These are phyloP conservation scores for Holacanthella duospinosa DNA, from an alignment of 2,888 invertebrate genomes.

Conservation along the genomic window DNA sequence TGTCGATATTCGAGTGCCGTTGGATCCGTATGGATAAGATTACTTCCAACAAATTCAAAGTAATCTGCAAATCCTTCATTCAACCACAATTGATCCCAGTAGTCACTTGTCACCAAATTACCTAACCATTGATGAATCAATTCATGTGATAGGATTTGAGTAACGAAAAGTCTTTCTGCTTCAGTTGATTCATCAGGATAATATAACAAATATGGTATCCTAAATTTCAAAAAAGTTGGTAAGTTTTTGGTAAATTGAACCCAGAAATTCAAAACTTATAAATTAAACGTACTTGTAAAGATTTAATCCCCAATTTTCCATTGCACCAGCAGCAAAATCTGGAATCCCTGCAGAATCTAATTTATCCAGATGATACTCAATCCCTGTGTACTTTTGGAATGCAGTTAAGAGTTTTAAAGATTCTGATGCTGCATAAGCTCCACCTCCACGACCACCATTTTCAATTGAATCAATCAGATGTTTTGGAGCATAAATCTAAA, in stretches of 20 bases:
- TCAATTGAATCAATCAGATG: too few species aligned
- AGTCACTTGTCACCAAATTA: conserved; percentile 6
- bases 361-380: conserved; percentile 51
- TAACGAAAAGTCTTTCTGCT: neutral
- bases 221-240: neutral
- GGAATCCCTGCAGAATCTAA: conserved; percentile 52
- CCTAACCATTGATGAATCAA: conserved; percentile 69
- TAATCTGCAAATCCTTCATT: conserved; percentile 8
- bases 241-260: too few species aligned
- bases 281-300: too few species aligned
- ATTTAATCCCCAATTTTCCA: conserved; percentile 65
- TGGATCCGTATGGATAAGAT: neutral
- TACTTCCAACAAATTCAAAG: neutral
- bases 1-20: neutral
- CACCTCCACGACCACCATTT: neutral
- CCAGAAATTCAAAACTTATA: too few species aligned
- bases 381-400: conserved; percentile 52
- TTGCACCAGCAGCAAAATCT: conserved; percentile 51
- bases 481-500: too few species aligned
- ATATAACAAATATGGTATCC: neutral
- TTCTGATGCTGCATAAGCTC: conserved; percentile 47
- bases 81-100: conserved; percentile 4
- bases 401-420: conserved; percentile 49
- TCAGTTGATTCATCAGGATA: neutral
- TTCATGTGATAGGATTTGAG: conserved; percentile 49